phyloP scores from a whole-genome alignment of 30 jellyfish, hydroid and myxozoan species.

The Aurelia aurita region DNA sequence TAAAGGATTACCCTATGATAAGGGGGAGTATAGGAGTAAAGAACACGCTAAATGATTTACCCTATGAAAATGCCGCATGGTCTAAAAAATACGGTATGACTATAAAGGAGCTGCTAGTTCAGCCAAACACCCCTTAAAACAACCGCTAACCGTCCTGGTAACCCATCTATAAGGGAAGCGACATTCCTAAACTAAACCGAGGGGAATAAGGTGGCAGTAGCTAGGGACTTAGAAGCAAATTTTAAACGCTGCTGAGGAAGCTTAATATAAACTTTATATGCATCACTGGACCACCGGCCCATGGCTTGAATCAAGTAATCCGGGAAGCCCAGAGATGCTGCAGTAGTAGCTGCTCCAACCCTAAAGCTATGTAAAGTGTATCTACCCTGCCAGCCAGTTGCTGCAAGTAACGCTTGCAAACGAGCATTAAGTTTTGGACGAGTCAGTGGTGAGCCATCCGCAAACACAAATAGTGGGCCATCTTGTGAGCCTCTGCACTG shows the following conservation, averaged over 20 bases:
- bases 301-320: constrained; percentile 15
- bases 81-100: too few species aligned
- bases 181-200: too few species aligned
- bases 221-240: neutral
- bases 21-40: too few species aligned
- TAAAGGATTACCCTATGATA: too few species aligned
- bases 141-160: too few species aligned
- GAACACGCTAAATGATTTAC: too few species aligned
- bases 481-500: too few species aligned
- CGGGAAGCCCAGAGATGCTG: constrained; percentile 48
- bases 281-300: constrained; percentile 37
- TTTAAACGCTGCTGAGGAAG: neutral
- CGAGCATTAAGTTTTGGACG: neutral
- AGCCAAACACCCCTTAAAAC: too few species aligned
- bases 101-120: too few species aligned
- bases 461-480: constrained; percentile 5
- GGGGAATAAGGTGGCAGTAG: neutral
- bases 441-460: constrained; percentile 2
- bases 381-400: neutral
- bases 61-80: too few species aligned
- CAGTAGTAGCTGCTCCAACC: constrained; percentile 38
- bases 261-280: neutral
- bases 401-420: neutral
- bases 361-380: constrained; percentile 21
- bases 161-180: too few species aligned